These are phyloP conservation scores for Eulimnadia texana DNA, from an alignment of 1,140 invertebrate species.

Conservation along the genomic window DNA sequence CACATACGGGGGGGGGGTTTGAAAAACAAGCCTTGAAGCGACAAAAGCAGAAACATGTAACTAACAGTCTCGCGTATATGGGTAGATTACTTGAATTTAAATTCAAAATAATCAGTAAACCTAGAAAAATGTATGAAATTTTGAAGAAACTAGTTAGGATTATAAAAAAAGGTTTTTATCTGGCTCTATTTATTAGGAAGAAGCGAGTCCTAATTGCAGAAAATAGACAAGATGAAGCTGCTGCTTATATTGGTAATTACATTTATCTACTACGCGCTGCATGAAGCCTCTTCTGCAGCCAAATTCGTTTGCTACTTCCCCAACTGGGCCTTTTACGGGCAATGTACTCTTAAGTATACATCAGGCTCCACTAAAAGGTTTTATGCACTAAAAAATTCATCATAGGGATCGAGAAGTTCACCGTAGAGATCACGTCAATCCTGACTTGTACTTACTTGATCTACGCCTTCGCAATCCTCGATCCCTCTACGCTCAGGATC, in stretches of 20 bases:
- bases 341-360: background rate
- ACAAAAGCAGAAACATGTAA: too few relatives aligned
- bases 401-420: conserved; percentile 16
- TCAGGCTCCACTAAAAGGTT: background rate
- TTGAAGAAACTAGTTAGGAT: too few relatives aligned
- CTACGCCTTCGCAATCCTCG: conserved; percentile 32
- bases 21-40: too few relatives aligned
- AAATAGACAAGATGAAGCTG: background rate
- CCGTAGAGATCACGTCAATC: conserved; percentile 28
- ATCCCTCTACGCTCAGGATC: conserved; percentile 18
- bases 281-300: background rate
- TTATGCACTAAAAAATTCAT: background rate
- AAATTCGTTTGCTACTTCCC: conserved; percentile 21
- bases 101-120: too few relatives aligned
- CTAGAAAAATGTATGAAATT: too few relatives aligned
- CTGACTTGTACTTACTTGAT: conserved; percentile 33
- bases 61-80: too few relatives aligned
- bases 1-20: background rate
- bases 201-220: too few relatives aligned
- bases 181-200: too few relatives aligned
- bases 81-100: too few relatives aligned
- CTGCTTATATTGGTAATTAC: background rate
- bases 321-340: conserved; percentile 21
- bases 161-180: too few relatives aligned
- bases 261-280: background rate